Conservation (phyloP, 2,113 vertebrate genomes). For the Eudyptes chrysolophus region DNA sequence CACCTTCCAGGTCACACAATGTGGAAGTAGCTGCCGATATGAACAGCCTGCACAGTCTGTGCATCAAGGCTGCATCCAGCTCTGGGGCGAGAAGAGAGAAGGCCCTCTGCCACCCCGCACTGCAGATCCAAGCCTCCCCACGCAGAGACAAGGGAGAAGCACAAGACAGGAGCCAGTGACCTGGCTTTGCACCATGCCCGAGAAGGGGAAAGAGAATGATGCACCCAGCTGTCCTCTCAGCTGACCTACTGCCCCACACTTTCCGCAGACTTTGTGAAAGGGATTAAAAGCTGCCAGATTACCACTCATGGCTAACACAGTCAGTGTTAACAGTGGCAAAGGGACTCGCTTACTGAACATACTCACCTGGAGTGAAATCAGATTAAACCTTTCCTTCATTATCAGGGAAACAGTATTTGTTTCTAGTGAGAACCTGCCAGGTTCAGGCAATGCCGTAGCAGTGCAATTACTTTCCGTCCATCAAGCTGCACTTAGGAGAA, state of each 20-base stretch:
- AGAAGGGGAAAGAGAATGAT: not conserved
- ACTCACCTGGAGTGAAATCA: not conserved
- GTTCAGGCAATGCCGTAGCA: not conserved
- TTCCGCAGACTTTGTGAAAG: not conserved
- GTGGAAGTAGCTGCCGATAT: not conserved
- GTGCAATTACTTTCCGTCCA: not conserved
- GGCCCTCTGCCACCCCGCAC: not conserved
- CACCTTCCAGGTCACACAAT: not conserved
- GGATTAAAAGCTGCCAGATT: not conserved
- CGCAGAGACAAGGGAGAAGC: not conserved
- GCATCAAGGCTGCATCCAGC: not conserved
- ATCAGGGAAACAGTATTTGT: not conserved
- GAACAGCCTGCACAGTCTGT: not conserved
- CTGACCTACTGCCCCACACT: not conserved
- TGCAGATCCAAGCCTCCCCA: not conserved
- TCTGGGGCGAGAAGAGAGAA: not conserved
- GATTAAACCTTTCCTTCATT: not conserved
- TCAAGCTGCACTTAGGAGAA: not conserved
- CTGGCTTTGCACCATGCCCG: fast-evolving
- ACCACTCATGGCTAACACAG: not conserved
- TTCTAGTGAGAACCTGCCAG: not conserved
- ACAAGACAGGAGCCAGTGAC: not conserved
- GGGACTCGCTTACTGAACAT: not conserved
- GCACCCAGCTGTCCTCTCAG: not conserved
- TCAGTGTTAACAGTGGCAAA: not conserved